Conservation (phyloP, 2,888 invertebrate genomes). For the Phaonia tiefii region DNA sequence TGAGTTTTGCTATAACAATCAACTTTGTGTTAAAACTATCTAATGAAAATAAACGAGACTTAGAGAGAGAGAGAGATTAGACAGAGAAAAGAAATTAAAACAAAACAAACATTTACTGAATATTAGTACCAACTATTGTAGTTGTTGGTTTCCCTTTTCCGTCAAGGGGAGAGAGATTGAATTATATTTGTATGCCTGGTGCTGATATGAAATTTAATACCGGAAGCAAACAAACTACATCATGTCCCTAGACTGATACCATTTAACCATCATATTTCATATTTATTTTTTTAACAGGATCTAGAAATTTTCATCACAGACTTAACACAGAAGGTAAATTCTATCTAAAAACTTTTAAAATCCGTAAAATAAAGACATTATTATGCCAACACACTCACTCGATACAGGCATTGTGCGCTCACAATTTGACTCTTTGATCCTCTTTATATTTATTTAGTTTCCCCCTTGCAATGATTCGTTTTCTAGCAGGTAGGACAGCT, state of each 20-base stretch:
- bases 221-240: slow-evolving; percentile 27
- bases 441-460: neutral
- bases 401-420: no score
- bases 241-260: no score
- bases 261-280: no score
- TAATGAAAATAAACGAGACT: neutral
- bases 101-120: slow-evolving; percentile 22
- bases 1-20: slow-evolving; percentile 18
- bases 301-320: neutral
- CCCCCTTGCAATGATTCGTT: neutral
- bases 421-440: no score
- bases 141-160: slow-evolving; percentile 19
- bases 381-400: no score
- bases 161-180: neutral
- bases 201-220: slow-evolving; percentile 41
- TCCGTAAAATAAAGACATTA: neutral
- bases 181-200: slow-evolving; percentile 14
- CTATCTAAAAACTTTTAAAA: slow-evolving; percentile 15
- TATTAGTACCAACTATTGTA: slow-evolving; percentile 30
- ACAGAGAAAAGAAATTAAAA: slow-evolving; percentile 1
- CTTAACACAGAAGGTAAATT: slow-evolving; percentile 12
- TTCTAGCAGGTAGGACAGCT: neutral
- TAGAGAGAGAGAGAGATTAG: neutral
- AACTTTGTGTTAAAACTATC: neutral
- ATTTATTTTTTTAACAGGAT: slow-evolving; percentile 1